These are phyloP conservation scores for Gallinago paraguaiae DNA, from an alignment of 2,113 vertebrate genomes.

Conservation along the genomic window DNA sequence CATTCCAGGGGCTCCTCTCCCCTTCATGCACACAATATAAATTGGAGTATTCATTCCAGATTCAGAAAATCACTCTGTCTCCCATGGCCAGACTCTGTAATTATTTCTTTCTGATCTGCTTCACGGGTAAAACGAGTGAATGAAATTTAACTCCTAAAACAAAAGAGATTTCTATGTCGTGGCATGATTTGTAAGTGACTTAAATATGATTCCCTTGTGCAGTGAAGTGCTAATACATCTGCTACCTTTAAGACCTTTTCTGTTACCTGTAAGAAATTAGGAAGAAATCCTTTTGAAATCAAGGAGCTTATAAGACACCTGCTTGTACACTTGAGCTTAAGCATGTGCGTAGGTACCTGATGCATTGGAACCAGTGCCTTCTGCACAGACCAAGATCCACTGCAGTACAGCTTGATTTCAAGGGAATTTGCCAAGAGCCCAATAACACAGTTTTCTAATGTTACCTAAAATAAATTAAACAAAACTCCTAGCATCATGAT, in stretches of 20 bases:
- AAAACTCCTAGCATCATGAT: background rate
- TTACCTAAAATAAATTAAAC: background rate
- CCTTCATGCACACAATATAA: background rate
- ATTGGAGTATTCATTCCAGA: background rate
- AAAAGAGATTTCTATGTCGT: background rate
- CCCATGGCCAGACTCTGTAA: background rate
- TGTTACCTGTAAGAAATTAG: background rate
- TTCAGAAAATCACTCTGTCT: background rate
- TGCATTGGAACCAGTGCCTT: background rate
- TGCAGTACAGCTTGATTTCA: background rate
- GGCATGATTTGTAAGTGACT: background rate
- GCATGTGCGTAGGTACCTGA: background rate
- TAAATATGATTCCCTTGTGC: background rate
- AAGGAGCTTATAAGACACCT: background rate
- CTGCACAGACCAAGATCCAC: background rate
- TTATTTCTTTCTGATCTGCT: background rate
- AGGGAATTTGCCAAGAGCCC: background rate
- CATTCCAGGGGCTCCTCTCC: background rate
- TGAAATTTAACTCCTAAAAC: background rate
- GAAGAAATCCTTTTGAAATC: background rate
- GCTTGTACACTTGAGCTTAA: background rate
- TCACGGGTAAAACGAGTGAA: background rate
- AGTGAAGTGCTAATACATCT: background rate
- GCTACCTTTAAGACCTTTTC: background rate
- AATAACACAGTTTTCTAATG: background rate